Conservation (phyloP, 2,113 vertebrate genomes). For the Alexandromys fortis region DNA sequence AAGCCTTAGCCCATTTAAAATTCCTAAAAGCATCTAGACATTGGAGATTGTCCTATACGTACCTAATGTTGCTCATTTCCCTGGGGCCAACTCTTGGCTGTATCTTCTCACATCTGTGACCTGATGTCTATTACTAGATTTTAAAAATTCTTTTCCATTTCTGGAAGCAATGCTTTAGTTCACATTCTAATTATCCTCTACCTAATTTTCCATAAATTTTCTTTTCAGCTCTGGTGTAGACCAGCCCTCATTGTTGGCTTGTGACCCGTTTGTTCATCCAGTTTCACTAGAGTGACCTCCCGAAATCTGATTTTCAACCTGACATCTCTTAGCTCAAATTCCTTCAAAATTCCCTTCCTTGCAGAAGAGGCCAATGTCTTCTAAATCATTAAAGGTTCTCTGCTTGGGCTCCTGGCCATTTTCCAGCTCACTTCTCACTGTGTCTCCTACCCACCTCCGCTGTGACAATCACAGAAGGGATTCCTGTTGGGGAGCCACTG, state of each 20-base stretch:
- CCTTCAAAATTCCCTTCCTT: background rate
- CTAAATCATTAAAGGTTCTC: background rate
- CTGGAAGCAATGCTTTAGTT: background rate
- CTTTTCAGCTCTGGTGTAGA: background rate
- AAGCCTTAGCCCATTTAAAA: background rate
- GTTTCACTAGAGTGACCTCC: background rate
- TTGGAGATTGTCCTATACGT: background rate
- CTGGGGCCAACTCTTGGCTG: background rate
- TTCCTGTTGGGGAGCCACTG: background rate
- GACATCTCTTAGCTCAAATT: background rate
- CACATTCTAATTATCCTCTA: background rate
- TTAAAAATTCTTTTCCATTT: background rate
- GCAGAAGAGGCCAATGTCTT: background rate
- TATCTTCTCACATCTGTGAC: background rate
- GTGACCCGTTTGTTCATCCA: background rate
- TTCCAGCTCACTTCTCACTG: background rate
- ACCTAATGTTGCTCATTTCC: background rate
- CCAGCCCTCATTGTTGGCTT: background rate
- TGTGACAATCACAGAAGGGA: background rate
- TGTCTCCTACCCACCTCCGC: background rate
- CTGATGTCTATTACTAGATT: background rate
- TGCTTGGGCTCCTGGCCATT: background rate
- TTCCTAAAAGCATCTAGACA: background rate
- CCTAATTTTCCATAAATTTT: background rate
- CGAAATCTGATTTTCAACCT: background rate